Evolutionary conservation across 2,797 vertebrate genomes (phyloP), one percentile per base, ranked within the genome.

Genomic region (Acestrorhynchus altus): DNA sequence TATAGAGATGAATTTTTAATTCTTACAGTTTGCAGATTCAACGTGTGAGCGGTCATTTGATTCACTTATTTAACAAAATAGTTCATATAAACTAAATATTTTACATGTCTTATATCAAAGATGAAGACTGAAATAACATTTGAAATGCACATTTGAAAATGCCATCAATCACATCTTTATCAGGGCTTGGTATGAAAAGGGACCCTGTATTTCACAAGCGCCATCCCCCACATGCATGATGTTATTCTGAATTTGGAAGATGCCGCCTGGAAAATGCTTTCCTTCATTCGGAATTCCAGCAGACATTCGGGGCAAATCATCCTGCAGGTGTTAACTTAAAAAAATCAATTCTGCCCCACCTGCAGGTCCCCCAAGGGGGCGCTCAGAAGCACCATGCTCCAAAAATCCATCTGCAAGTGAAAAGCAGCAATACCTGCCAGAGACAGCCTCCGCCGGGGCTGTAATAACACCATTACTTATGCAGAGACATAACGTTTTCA

Each of bases 381-480:
- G n/a, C 70, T 26, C 22, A 22, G 63, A 51, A 73, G 65, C 35
- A 61, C 57, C 9, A 15, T 39, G 49, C 77, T 85, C 69, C 57
- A 7, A 57, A 84, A 76, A 68, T 56, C 69, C 70, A 79, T 83
- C 81, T 81, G 72, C 47, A 22, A 18, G 2, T 47, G 39, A 52
- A 49, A 61, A 63, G 54, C 56, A 66, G 68, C 79, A 74, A 76
- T 80, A 74, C 77, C 72, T 71, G 66, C 31, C 46, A 28, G 74
- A 49, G 54, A 72, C 61, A 8, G 74, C 72, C 60, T 52, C 31
- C 20, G 60, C 67, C 39, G 59, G 26, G 12, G 67, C 66, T 24
- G 59, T 72, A 77, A 78, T 77, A 76, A 71, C 59, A 52, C 70
- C 52, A 80, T 67, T 77, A 79, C 70, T 73, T 66, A 71, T 78